A percentile compares a stretch with the other conserved stretches of the same genome.
These are phyloP conservation scores for Rhagonycha lutea DNA, from an alignment of 2,888 invertebrate species.

Conservation along the genomic window DNA sequence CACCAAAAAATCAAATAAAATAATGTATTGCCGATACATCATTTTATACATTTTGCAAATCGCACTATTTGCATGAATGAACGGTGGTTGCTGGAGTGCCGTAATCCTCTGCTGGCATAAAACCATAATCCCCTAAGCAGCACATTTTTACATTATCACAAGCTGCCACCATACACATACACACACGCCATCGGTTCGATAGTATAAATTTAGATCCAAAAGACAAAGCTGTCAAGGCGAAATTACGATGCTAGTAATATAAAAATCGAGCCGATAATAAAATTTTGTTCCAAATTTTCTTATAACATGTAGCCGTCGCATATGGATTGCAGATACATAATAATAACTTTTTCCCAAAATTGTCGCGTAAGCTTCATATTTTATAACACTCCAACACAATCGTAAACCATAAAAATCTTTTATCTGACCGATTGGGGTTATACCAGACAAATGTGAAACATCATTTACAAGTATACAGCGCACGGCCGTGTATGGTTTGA, in stretches of 20 bases:
- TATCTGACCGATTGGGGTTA: not conserved
- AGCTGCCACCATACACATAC: slow-evolving; percentile 34
- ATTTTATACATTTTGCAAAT: slow-evolving; percentile 20
- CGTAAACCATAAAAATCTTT: not conserved
- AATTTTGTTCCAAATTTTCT: slow-evolving; percentile 7
- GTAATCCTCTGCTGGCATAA: slow-evolving; percentile 42
- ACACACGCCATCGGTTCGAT: slow-evolving; percentile 4
- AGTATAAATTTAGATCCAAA: slow-evolving; percentile 25
- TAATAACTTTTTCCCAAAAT: slow-evolving; percentile 1
- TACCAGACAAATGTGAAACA: not conserved
- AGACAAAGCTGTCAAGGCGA: slow-evolving; percentile 20
- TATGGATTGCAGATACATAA: slow-evolving; percentile 3
- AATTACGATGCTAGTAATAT: slow-evolving; percentile 21
- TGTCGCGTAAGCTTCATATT: not conserved
- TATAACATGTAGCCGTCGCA: not conserved
- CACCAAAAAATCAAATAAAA: not conserved
- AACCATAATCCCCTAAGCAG: slow-evolving; percentile 36
- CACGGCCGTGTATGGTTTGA: not conserved
- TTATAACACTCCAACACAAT: slow-evolving; percentile 1
- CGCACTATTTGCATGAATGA: slow-evolving; percentile 27
- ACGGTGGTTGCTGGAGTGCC: slow-evolving; percentile 33
- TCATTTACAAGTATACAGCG: not conserved
- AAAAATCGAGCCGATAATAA: slow-evolving; percentile 23
- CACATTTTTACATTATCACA: slow-evolving; percentile 42
- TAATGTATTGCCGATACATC: slow-evolving; percentile 10